Evolutionary conservation across 2,113 vertebrate species (phyloP), one percentile per base, ranked within the genome.

Genomic region (Rana temporaria): DNA sequence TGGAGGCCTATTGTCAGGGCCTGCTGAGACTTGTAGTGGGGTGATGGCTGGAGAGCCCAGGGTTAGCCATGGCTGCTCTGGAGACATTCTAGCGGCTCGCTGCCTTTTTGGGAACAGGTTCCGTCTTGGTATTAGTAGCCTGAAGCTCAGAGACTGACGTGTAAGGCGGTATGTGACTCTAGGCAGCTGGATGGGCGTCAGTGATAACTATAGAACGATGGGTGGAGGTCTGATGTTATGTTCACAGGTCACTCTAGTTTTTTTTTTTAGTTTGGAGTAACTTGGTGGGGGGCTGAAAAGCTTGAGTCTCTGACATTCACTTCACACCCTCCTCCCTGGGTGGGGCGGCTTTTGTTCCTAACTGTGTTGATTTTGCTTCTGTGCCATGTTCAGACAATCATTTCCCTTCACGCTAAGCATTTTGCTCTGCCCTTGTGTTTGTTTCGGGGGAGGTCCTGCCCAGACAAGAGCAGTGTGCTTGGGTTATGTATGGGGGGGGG

Each of bases 351-450:
- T 81, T 32, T 82, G 80, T 82, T 82, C 80, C 55, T 48, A 24
- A 52, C 55, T 55, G n/a, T 82, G 80, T 82, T 82, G 80, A 67
- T 82, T 66, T 82, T 82, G 80, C 80, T 67, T 60, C 71, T 75
- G 48, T 82, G 80, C 80, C 80, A 82, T 18, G 53, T 60, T 82
- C 62, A 82, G 70, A 82, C 79, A 82, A 82, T 82, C 79, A 63
- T 74, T 74, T 82, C 59, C 79, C 79, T 74, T 82, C 68, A 73
- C 48, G 30, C 63, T 67, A 71, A 74, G 42, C 30, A 52, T 81
- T 73, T 55, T 24, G 12, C 48, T 62, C 30, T 60, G 32, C 55
- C 55, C 17, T 66, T 55, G 30, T 82, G 71, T 82, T 75, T 82
- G 80, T 82, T 60, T 82, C 62, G 64, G 42, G 71, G 80, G 71